phyloP scores from a whole-genome alignment of 2,113 vertebrate genomes.

The Zosterops japonicus region DNA sequence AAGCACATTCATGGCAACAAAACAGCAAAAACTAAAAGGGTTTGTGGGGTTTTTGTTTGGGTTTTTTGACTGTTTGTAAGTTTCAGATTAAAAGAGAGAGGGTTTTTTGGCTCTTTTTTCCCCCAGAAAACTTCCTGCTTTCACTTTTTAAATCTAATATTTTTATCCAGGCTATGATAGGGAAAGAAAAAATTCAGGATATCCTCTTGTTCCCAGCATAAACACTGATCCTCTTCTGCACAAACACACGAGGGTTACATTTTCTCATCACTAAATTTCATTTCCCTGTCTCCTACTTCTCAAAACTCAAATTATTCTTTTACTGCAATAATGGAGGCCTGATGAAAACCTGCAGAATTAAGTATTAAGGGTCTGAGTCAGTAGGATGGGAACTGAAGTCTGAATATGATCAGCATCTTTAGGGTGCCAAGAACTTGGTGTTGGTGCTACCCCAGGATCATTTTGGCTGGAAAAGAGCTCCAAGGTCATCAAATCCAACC shows the following conservation, averaged over 20 bases:
- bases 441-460: background rate
- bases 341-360: background rate
- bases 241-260: background rate
- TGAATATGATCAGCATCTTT: background rate
- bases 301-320: background rate
- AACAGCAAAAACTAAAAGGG: background rate
- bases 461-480: background rate
- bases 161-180: background rate
- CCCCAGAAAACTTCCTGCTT: background rate
- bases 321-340: background rate
- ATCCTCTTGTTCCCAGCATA: background rate
- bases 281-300: background rate
- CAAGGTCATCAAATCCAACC: background rate
- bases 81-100: background rate
- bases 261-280: background rate
- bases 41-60: background rate
- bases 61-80: background rate
- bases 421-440: background rate
- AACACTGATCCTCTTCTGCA: background rate
- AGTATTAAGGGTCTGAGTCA: background rate
- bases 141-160: background rate
- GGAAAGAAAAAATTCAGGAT: background rate
- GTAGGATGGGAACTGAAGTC: background rate
- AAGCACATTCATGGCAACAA: background rate
- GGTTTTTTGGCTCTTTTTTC: background rate